Evolutionary conservation across 2,113 vertebrate genomes (phyloP), one percentile per base, ranked within the genome.

Genomic region (Neolamprologus longior): DNA sequence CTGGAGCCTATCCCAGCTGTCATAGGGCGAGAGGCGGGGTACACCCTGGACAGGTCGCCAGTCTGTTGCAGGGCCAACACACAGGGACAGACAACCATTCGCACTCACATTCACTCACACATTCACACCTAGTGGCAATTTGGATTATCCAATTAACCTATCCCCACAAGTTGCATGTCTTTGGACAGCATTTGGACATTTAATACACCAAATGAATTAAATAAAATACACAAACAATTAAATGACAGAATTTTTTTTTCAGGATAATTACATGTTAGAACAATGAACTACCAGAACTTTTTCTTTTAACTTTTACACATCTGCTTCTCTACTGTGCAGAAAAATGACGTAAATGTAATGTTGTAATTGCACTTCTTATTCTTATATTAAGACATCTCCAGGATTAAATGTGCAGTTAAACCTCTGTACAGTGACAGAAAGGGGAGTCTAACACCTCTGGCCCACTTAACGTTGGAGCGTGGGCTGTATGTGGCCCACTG

Each of bases 91-190:
- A 42, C 40, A 42, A 42, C 12, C 12, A 42, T 42, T 31, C 1
- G 6, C 28, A 0, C 12, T 42, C 40, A 40, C 37, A 0, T 42
- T 13, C 40, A 42, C 12, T 42, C 5, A 0, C 40, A 42, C 40
- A 42, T 42, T 42, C 40, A 42, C 40, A 42, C 40, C 5, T 42
- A 42, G 12, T 42, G 5, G 5, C 12, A 13, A 42, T 42, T 42
- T 42, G 12, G 40, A 42, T 42, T 42, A 42, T 42, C 40, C 40
- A 42, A 13, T 42, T 42, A 42, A 42, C 12, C 11, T 42, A 6
- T 42, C 40, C 40, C 40, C 40, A 42, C 12, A 42, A 42, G 12
- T 0, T 13, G 40, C 40, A 42, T 42, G 40, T 42, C 42, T 45
- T 45, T 45, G 42, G 12, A 45, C 42, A 45, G 42, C 42, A 45